Evolutionary conservation across 2,888 invertebrate species (phyloP), one percentile per base, ranked within the genome.

Genomic region (Minunthozetes semirufus): DNA sequence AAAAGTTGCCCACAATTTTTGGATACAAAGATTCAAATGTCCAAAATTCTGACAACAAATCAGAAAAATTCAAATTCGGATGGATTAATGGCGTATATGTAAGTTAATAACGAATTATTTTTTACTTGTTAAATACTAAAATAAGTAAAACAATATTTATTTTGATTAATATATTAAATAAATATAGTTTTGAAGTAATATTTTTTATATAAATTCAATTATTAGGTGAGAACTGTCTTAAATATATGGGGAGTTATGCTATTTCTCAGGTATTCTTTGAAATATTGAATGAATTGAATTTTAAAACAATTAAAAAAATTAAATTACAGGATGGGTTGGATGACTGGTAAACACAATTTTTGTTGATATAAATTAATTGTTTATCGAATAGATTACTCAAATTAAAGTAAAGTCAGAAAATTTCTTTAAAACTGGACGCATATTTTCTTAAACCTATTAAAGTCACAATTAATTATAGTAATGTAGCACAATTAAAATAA

Each of bases 1-100:
- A 75, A 9, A 75, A 75, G 22, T 25, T 56, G 42, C 75, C 75
- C 11, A 50, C 19, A 13, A 33, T 74, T 48, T 74, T 17, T 17
- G 71, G 56, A 17, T 75, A 75, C 29, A 71, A 59, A 19, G 42
- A 53, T 15, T 19, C 33, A 33, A 33, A 33, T 33, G 33, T 33
- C 8, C 4, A 33, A 3, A 33, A 33, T 33, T 33, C 33, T 3
- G 33, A 19, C 13, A 48, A n/a, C 11, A 13, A 11, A 17, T 19
- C 22, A 33, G 17, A 13, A n/a, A 50, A 38, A 33, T 61, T 75
- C 25, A 75, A 76, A 46, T 76, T 76, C n/a, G 76, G 76, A 15
- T 76, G 76, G 76, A 56, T 76, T 46, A 75, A 76, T 75, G 76
- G 76, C 13, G 76, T 76, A 6, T 76, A 75, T 50, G 75, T 75